Conservation (phyloP, 2,888 invertebrate genomes). For the Aphidius colemani region DNA sequence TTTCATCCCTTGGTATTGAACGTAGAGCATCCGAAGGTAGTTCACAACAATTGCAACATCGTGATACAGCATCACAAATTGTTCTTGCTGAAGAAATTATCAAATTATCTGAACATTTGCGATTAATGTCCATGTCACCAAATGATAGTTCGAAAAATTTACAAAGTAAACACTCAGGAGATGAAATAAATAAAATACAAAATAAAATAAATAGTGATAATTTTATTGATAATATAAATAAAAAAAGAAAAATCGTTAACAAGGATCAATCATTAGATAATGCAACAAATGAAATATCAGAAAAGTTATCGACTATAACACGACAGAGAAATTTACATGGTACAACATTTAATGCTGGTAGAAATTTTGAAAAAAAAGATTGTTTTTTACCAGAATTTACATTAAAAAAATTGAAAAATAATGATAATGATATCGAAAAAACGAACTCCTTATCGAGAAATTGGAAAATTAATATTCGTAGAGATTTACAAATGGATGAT, state of each 20-base stretch:
- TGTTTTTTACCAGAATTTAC: constrained; percentile 18
- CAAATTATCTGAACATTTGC: constrained; percentile 77
- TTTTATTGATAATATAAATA: constrained; percentile 7
- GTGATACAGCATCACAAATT: constrained; percentile 53
- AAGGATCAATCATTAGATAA: constrained; percentile 1
- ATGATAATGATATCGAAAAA: neutral
- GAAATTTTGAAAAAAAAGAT: constrained; percentile 38
- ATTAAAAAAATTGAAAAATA: constrained; percentile 21
- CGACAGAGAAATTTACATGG: constrained; percentile 52
- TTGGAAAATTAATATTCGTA: constrained; percentile 25
- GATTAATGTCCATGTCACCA: constrained; percentile 27
- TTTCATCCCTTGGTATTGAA: constrained; percentile 56
- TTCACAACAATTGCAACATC: constrained; percentile 54
- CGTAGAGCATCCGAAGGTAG: constrained; percentile 81
- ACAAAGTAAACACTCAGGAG: neutral
- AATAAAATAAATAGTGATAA: constrained; percentile 3
- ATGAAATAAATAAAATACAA: neutral
- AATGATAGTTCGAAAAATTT: neutral
- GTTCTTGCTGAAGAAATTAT: constrained; percentile 80
- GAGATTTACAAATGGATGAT: constrained; percentile 15
- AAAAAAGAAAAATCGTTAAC: neutral
- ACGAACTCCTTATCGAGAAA: constrained; percentile 7
- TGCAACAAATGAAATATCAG: constrained; percentile 51
- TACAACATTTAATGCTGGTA: constrained; percentile 52
- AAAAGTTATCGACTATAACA: constrained; percentile 50